Percentiles rank a stretch among this genome's conserved stretches.
Evolutionary conservation across 1,140 invertebrate genomes (phyloP).

Genomic region (Drosophila prosaltans): DNA sequence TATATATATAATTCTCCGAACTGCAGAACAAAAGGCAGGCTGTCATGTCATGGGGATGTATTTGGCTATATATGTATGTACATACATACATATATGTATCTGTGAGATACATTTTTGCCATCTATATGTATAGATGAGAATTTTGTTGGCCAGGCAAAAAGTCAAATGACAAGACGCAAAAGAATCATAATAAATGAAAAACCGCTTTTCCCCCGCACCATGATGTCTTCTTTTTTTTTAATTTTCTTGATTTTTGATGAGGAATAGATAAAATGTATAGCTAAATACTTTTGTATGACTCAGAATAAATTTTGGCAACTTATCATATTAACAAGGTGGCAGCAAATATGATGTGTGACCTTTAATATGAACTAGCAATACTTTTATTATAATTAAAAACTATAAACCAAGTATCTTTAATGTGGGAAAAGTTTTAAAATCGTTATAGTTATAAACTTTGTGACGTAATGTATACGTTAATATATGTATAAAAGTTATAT

Average conservation of each 20-base stretch:
- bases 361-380: background rate
- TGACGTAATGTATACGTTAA: too few species aligned
- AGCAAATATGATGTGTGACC: background rate
- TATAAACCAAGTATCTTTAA: background rate
- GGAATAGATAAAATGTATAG: background rate
- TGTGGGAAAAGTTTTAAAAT: too few species aligned
- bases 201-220: background rate
- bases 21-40: slow-evolving; percentile 60
- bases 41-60: slow-evolving; percentile 27
- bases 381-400: background rate
- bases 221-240: background rate
- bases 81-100: slow-evolving; percentile 9
- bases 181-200: slow-evolving; percentile 18
- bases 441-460: too few species aligned
- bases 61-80: background rate
- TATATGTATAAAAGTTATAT: too few species aligned
- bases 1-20: slow-evolving; percentile 39
- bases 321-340: background rate
- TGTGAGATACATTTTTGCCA: slow-evolving; percentile 55
- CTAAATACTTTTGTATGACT: background rate
- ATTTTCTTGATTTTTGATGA: slow-evolving; percentile 8
- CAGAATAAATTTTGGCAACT: slow-evolving; percentile 3
- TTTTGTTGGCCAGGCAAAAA: slow-evolving; percentile 56
- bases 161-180: slow-evolving; percentile 68
- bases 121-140: slow-evolving; percentile 25